Evolutionary conservation across 2,113 vertebrate species (phyloP).

Genomic region (Phocoena phocoena): DNA sequence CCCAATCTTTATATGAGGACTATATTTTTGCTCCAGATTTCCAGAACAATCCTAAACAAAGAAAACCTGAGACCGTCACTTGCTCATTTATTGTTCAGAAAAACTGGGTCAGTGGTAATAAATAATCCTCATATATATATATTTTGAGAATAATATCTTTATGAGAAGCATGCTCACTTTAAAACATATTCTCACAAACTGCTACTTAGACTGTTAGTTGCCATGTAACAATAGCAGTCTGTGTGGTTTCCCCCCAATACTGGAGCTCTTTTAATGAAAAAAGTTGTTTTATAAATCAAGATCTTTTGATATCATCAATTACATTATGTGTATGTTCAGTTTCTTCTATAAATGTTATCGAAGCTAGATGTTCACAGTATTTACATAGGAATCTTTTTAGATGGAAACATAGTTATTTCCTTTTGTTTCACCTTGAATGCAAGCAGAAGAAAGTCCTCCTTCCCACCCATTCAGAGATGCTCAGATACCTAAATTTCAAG

Average conservation of each 20-base stretch:
- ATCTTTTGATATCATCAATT: background rate
- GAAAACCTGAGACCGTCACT: background rate
- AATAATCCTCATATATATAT: background rate
- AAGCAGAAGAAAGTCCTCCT: background rate
- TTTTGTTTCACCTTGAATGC: background rate
- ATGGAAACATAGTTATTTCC: background rate
- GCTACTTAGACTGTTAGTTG: background rate
- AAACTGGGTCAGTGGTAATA: background rate
- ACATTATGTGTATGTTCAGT: background rate
- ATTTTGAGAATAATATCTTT: background rate
- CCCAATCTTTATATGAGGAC: background rate
- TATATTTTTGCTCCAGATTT: background rate
- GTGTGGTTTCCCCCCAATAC: too few species aligned
- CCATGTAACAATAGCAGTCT: background rate
- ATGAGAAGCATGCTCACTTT: background rate
- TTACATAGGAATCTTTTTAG: background rate
- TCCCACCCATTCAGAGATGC: background rate
- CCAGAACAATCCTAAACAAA: background rate
- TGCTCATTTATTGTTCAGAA: background rate
- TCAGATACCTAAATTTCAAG: background rate
- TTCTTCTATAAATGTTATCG: constrained; percentile 13
- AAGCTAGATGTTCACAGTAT: background rate
- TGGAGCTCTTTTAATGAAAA: background rate
- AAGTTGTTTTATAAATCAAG: background rate
- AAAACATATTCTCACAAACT: background rate